Evolutionary conservation across 2,113 vertebrate genomes (phyloP), one percentile per base, ranked within the genome.

Genomic region (Myanophis thanlyinensis): DNA sequence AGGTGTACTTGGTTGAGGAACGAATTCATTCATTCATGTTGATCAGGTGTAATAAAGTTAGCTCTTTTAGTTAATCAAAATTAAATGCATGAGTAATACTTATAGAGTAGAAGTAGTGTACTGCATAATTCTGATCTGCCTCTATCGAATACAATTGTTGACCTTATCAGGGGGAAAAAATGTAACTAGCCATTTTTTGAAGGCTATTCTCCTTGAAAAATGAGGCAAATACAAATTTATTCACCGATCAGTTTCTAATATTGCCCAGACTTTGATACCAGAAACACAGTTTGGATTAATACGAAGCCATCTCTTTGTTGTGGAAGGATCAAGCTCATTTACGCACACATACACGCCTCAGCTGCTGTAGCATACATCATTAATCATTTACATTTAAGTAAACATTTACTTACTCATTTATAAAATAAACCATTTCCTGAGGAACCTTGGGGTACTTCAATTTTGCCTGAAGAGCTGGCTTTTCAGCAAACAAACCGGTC

Each of bases 381-480:
- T 13, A 46, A 89, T 44, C 5, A 13, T 22, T 11, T n/a, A n/a
- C n/a, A n/a, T n/a, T n/a, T n/a, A n/a, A n/a, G n/a, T n/a, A 80
- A 88, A 80, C 23, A 59, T 86, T 30, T 86, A 86, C 96, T 95
- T 98, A 99, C 98, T 91, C n/a, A 88, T 96, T 91, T 73, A 93
- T 94, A 3, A 95, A 25, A 73, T 15, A 92, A 91, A 53, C 97
- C 22, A 98, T 0, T 3, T 46, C 40, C 47, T 94, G 91, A 52
- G 98, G 97, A 30, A 98, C 80, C 91, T 90, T 95, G 10, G 96
- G 93, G 97, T 98, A 98, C 4, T 95, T 23, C 46, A 98, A 0
- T 93, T 96, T 98, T 89, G 98, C 0, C 56, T 98, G 98, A 25
- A 94, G 93, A 92, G 98, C 98, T 88, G 98, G 97, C 44, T 94